Evolutionary conservation across 2,113 vertebrate genomes (phyloP), one percentile per base, ranked within the genome.

Genomic region (Mola mola): DNA sequence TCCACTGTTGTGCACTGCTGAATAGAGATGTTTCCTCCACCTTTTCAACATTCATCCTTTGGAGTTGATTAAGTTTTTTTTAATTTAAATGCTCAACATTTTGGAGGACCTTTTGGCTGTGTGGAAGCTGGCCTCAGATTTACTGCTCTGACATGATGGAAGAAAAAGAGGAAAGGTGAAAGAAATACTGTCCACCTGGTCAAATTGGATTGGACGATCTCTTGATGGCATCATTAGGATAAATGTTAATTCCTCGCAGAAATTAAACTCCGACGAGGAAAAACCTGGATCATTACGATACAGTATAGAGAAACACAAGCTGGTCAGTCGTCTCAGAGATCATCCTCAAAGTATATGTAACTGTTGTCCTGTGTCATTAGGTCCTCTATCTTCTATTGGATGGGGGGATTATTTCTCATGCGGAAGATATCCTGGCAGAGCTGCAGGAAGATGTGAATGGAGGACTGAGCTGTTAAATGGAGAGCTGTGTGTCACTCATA

Each of bases 401-500:
- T 11, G 50, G 46, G 29, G 46, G 55, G 66, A 68, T 69, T 55
- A 36, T 37, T 50, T 37, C 55, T 73, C 24, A 6, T 67, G 40
- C 47, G 59, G 52, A 28, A 76, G 55, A 51, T 1, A 11, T 65
- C 47, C 79, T 75, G 78, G 71, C 86, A 75, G 66, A 29, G 62
- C 28, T 6, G 41, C 51, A 25, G 56, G 56, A 53, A 12, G 60
- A 72, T 2, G 50, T 85, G 70, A 87, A 85, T 72, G 48, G 75
- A 75, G 2, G 65, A 3, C 41, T 28, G 74, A 61, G 60, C 49
- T 8, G 63, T 62, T 46, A 64, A 81, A 84, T 48, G 58, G 58
- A 46, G 66, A 72, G 59, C 61, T 84, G 76, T 82, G 29, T 73
- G 78, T 74, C 69, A 26, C 13, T 66, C 61, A 86, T 50, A 85